These are phyloP conservation scores for Subacronicta megacephala DNA, from an alignment of 2,888 invertebrate species.

Conservation along the genomic window DNA sequence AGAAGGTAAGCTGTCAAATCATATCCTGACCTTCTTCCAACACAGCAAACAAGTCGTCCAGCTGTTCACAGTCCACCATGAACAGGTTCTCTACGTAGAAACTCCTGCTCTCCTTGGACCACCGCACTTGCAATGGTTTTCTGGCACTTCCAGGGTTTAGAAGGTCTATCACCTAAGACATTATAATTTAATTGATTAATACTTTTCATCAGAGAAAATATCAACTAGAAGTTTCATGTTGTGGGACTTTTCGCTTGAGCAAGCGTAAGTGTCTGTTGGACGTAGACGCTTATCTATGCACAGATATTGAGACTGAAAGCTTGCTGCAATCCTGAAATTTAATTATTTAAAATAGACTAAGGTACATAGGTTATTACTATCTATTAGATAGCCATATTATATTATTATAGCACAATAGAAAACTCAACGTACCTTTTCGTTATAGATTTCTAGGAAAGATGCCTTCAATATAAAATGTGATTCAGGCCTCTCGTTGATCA, in stretches of 20 bases:
- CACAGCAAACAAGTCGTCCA: conserved; percentile 97
- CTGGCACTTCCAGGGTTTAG: conserved; percentile 95
- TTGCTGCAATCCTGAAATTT: no score
- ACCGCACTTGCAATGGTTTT: conserved; percentile 96
- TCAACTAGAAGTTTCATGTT: no score
- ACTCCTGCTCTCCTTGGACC: conserved; percentile 97
- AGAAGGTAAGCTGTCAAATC: not conserved
- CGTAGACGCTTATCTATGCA: no score
- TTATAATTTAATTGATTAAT: not conserved
- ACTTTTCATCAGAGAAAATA: no score
- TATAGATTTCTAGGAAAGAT: conserved; percentile 98
- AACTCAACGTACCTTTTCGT: conserved; percentile 94
- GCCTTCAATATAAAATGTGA: conserved; percentile 96
- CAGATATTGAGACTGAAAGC: no score
- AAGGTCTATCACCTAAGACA: conserved; percentile 95
- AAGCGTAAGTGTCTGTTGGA: no score
- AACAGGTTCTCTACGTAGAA: conserved; percentile 99
- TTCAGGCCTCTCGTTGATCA: conserved; percentile 93
- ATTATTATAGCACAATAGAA: no score
- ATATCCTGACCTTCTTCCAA: conserved; percentile 95
- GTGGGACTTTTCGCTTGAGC: no score
- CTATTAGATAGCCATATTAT: no score
- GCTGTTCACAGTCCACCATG: conserved; percentile 97
- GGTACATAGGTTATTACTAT: no score
- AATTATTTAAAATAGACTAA: not conserved